Conservation (phyloP, 2,888 invertebrate species). For the Trachelus tabidus region DNA sequence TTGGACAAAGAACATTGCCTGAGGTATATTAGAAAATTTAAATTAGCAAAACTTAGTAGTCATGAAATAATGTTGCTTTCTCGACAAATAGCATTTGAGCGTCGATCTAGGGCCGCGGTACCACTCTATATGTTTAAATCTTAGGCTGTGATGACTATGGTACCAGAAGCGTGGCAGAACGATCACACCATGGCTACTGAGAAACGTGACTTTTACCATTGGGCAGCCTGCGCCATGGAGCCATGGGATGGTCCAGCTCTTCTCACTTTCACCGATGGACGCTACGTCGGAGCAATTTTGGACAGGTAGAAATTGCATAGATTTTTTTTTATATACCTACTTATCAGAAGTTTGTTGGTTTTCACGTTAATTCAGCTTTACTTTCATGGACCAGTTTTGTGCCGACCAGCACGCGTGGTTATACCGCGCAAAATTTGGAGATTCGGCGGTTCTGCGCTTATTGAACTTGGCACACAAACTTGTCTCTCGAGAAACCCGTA, state of each 20-base stretch:
- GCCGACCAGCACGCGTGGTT: neutral
- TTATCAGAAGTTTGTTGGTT: neutral
- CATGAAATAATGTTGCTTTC: neutral
- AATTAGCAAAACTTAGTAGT: neutral
- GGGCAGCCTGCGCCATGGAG: slow-evolving; percentile 98
- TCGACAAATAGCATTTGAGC: neutral
- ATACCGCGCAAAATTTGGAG: neutral
- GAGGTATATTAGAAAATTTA: slow-evolving; percentile 70
- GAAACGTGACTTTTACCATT: slow-evolving; percentile 95
- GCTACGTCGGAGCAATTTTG: slow-evolving; percentile 89
- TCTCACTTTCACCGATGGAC: slow-evolving; percentile 97
- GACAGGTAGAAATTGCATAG: slow-evolving; percentile 68
- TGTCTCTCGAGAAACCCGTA: neutral
- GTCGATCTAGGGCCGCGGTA: neutral
- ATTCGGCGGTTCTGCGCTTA: neutral
- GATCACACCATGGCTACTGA: slow-evolving; percentile 91
- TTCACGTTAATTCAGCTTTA: slow-evolving; percentile 33
- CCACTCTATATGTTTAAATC: neutral
- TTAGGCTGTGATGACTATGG: slow-evolving; percentile 98
- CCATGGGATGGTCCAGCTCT: slow-evolving; percentile 99
- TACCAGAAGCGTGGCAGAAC: slow-evolving; percentile 98
- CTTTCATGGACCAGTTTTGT: slow-evolving; percentile 27
- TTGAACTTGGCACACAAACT: neutral
- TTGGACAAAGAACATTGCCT: slow-evolving; percentile 89
- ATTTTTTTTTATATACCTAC: slow-evolving; percentile 3